These are phyloP conservation scores for Athene cunicularia DNA, from an alignment of 2,113 vertebrate genomes.

Conservation along the genomic window DNA sequence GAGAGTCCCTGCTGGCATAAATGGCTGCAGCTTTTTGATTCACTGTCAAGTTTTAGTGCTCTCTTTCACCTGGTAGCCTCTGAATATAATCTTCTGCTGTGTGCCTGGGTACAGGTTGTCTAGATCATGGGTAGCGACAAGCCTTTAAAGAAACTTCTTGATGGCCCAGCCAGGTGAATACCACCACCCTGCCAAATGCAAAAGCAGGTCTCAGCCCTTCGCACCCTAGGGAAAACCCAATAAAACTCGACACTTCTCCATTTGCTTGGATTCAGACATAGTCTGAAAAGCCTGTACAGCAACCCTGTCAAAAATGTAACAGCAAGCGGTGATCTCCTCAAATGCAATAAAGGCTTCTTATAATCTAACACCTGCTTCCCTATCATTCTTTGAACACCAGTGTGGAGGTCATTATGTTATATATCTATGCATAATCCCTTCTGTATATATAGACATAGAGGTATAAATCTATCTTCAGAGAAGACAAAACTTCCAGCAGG, in stretches of 20 bases:
- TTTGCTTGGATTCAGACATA: fast-evolving
- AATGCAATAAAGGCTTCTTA: not conserved
- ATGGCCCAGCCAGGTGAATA: not conserved
- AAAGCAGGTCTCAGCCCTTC: not conserved
- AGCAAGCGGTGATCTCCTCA: not conserved
- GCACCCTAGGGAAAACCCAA: not conserved
- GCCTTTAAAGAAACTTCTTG: not conserved
- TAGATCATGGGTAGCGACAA: not conserved
- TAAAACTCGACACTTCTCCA: not conserved
- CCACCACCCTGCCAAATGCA: not conserved
- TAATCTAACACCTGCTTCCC: not conserved
- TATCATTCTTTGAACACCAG: not conserved
- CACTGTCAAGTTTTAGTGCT: not conserved
- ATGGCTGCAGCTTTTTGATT: not conserved
- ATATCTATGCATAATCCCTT: not conserved
- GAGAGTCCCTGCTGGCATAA: not conserved
- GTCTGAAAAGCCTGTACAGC: no score
- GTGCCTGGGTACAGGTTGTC: not conserved
- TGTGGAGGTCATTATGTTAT: not conserved
- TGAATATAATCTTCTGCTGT: not conserved
- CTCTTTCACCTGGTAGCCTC: not conserved
- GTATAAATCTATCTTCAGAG: not conserved
- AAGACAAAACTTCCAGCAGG: not conserved
- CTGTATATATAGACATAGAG: not conserved
- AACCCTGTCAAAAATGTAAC: not conserved